Conservation (phyloP, 2,888 invertebrate genomes). For the Nudaria mundana region DNA sequence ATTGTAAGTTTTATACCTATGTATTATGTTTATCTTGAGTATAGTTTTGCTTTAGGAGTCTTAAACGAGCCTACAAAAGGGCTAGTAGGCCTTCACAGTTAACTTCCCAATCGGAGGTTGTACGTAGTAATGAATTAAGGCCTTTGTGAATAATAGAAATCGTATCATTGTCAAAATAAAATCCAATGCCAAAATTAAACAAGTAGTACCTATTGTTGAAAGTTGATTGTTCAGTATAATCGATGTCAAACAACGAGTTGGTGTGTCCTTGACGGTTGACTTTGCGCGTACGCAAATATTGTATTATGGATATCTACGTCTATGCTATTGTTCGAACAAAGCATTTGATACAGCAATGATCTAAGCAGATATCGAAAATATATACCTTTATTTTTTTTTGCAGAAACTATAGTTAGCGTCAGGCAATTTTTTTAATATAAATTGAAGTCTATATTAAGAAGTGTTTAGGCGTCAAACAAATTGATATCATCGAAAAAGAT, state of each 20-base stretch:
- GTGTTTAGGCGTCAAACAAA: too few species aligned
- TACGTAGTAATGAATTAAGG: background rate
- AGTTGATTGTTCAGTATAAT: slow-evolving; percentile 6
- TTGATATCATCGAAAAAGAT: background rate
- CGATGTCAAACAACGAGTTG: slow-evolving; percentile 12
- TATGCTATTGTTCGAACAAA: slow-evolving; percentile 7
- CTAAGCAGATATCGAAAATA: too few species aligned
- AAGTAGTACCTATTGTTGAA: background rate
- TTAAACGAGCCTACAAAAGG: too few species aligned
- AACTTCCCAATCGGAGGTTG: background rate
- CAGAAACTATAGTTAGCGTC: too few species aligned
- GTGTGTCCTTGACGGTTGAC: slow-evolving; percentile 23
- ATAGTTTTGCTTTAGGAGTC: too few species aligned
- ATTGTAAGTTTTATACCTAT: too few species aligned
- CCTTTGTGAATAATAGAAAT: background rate
- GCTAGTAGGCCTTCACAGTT: too few species aligned
- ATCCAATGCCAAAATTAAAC: background rate
- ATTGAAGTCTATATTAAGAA: too few species aligned
- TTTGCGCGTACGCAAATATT: slow-evolving; percentile 21
- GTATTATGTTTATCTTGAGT: too few species aligned
- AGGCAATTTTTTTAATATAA: too few species aligned
- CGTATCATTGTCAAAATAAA: background rate
- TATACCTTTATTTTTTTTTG: background rate
- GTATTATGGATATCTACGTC: slow-evolving; percentile 9
- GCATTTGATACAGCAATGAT: slow-evolving; percentile 3